A percentile compares a stretch with the other conserved stretches of the same genome.
These are phyloP conservation scores for Anagyrus pseudococci DNA, from an alignment of 2,888 invertebrate genomes.

Conservation along the genomic window DNA sequence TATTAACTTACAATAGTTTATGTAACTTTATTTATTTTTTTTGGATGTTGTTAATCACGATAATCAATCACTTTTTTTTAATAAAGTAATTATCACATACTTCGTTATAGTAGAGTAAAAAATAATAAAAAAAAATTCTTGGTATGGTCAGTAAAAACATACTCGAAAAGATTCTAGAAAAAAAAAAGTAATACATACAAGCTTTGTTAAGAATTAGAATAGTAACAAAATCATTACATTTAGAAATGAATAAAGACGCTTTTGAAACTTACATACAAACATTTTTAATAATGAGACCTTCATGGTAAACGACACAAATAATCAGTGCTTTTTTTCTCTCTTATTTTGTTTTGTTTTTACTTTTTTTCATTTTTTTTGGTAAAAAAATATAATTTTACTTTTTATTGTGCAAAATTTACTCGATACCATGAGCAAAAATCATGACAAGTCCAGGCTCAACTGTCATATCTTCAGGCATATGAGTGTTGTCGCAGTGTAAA, in stretches of 20 bases:
- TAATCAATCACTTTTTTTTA: slow-evolving; percentile 34
- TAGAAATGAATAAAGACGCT: slow-evolving; percentile 15
- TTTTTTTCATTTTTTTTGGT: slow-evolving; percentile 21
- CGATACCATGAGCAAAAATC: slow-evolving; percentile 98
- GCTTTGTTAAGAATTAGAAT: slow-evolving; percentile 18
- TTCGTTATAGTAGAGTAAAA: slow-evolving; percentile 32
- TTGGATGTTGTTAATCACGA: slow-evolving; percentile 39
- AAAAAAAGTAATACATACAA: slow-evolving; percentile 19
- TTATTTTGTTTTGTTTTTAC: slow-evolving; percentile 15
- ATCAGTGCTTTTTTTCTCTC: slow-evolving; percentile 17
- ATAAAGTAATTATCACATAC: slow-evolving; percentile 39
- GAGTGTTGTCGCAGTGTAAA: slow-evolving; percentile 91
- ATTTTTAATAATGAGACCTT: slow-evolving; percentile 18
- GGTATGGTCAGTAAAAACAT: slow-evolving; percentile 7
- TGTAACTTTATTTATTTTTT: slow-evolving; percentile 29
- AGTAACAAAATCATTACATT: slow-evolving; percentile 19
- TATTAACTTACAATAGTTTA: too few relatives aligned
- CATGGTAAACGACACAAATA: slow-evolving; percentile 19
- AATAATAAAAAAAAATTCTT: slow-evolving; percentile 15
- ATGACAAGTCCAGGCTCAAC: slow-evolving; percentile 95
- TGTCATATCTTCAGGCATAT: slow-evolving; percentile 96
- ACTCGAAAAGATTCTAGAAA: slow-evolving; percentile 33
- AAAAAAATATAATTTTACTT: slow-evolving; percentile 43
- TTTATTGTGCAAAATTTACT: slow-evolving; percentile 61
- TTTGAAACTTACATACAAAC: slow-evolving; percentile 18